A percentile compares a stretch with the other conserved stretches of the same genome.
phyloP scores from a whole-genome alignment of 2,113 vertebrate genomes.

The Clarias batrachus region DNA sequence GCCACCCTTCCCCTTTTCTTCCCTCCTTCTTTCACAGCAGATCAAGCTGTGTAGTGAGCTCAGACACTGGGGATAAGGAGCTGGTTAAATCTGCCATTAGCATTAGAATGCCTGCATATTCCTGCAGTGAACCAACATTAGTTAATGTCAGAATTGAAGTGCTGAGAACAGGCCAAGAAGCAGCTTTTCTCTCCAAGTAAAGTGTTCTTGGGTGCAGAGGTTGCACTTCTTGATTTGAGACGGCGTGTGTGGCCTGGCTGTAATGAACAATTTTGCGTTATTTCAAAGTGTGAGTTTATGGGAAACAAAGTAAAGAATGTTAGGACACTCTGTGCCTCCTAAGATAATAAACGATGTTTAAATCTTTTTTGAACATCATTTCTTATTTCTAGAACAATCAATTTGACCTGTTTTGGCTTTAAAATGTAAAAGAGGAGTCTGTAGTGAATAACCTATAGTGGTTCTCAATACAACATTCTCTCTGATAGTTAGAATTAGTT shows the following conservation, averaged over 20 bases:
- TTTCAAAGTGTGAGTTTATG: constrained; percentile 29
- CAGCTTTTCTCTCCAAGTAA: constrained; percentile 47
- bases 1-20: constrained; percentile 37
- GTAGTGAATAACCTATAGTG: neutral
- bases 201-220: constrained; percentile 52
- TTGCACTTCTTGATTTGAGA: constrained; percentile 46
- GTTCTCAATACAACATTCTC: neutral
- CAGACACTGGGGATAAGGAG: constrained; percentile 69
- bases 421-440: neutral
- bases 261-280: constrained; percentile 41
- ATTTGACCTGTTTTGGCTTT: neutral
- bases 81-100: constrained; percentile 70
- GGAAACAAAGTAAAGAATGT: constrained; percentile 9
- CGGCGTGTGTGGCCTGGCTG: constrained; percentile 52
- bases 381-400: neutral
- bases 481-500: neutral
- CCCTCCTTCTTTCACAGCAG: constrained; percentile 51
- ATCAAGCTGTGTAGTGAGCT: constrained; percentile 60
- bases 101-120: constrained; percentile 73
- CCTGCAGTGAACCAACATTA: constrained; percentile 73
- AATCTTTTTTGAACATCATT: neutral
- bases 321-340: neutral
- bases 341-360: neutral
- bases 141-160: constrained; percentile 64
- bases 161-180: constrained; percentile 58